Base-by-base conservation (phyloP, 2,113 vertebrate genomes). In the Orthochromis indermauri region DNA sequence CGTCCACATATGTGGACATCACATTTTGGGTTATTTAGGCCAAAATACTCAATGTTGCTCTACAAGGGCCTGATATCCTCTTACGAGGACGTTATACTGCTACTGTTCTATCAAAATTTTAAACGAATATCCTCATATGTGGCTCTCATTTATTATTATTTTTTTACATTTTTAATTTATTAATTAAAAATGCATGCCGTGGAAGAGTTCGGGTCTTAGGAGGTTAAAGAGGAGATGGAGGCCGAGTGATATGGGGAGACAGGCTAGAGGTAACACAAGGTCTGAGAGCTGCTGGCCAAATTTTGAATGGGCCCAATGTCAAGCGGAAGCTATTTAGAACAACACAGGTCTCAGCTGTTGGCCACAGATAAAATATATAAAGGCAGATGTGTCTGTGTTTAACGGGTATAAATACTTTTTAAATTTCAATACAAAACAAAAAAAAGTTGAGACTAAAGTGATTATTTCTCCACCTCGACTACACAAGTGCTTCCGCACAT, bases 221-320 rank as follows among this genome's bases (percentile, higher is more conserved):
- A 49, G 47, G 47, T 17, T 49, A 88, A 28, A 85, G 79, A 73
- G 51, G 79, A 86, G 63, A 84, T 37, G 85, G 89, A 86, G 84
- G 53, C 86, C 47, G 53, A 80, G 76, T 76, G 68, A 82, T 31
- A 19, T 68, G 76, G 37, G 35, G 80, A 89, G 86, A 92, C 21
- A 2, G 61, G 35, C 33, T 59, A 88, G 81, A 76, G 47, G 87
- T 28, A 80, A 47, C 89, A 57, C 37, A 80, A 81, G 83, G 76
- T 88, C 91, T 89, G 86, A 83, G 71, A 86, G 79, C 80, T 81
- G 61, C 87, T 81, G 86, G 87, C 45, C 90, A 88, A 81, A 83
- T 17, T 80, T 86, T 54, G 82, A 90, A 86, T 71, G 40, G 88
- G 80, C 76, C 79, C 4, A 2, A 28, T 31, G 57, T 81, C 14